Conservation (phyloP, 1,140 invertebrate species). For the Meloidogyne floridensis region DNA sequence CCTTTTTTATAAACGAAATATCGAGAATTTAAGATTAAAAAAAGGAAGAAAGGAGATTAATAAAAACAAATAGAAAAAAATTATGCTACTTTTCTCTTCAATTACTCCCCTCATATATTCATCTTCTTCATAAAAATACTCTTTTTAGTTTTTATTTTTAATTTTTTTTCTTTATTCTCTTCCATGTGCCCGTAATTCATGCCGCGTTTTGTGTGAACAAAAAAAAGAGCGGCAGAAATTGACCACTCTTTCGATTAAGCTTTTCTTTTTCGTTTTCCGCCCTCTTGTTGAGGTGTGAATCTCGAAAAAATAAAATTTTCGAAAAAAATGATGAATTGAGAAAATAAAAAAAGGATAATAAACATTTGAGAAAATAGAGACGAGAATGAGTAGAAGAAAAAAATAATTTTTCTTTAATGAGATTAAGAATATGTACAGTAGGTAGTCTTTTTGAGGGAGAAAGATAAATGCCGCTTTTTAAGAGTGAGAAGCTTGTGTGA, state of each 20-base stretch:
- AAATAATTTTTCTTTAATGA: background rate
- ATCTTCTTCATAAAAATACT: background rate
- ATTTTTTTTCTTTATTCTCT: background rate
- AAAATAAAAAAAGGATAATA: background rate
- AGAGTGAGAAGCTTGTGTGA: background rate
- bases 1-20: too few relatives aligned
- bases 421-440: background rate
- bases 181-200: background rate
- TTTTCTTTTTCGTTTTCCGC: background rate
- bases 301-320: background rate
- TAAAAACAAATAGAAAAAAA: background rate
- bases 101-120: background rate
- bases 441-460: background rate
- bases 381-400: background rate
- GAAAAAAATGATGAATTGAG: background rate
- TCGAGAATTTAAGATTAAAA: too few relatives aligned
- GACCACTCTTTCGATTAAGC: background rate
- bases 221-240: too few relatives aligned
- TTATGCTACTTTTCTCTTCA: background rate
- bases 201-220: background rate
- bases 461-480: constrained; percentile 1
- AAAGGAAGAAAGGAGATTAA: background rate
- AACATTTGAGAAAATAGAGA: background rate
- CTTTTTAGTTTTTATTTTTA: background rate
- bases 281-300: constrained; percentile 5